These are phyloP conservation scores for Bursaphelenchus mucronatus DNA, from an alignment of 1,140 invertebrate genomes.

Conservation along the genomic window DNA sequence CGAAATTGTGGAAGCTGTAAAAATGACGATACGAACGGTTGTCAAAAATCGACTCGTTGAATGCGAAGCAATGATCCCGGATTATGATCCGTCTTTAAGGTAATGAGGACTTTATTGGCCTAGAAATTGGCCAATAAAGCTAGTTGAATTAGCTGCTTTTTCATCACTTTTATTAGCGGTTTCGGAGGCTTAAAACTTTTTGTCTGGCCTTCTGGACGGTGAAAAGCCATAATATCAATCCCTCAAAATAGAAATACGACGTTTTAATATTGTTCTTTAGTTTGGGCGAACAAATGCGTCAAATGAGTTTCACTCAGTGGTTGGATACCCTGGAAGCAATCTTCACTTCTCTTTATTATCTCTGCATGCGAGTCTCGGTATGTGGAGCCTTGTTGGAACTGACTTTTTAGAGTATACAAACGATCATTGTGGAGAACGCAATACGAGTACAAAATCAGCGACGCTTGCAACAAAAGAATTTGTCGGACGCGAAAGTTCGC, in stretches of 20 bases:
- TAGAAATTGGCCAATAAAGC: too few species aligned
- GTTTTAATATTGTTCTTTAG: constrained; percentile 63
- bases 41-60: constrained; percentile 48
- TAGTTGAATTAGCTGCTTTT: too few species aligned
- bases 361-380: constrained; percentile 69
- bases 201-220: constrained; percentile 6
- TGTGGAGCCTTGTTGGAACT: constrained; percentile 10
- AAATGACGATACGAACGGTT: constrained; percentile 54
- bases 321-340: constrained; percentile 73
- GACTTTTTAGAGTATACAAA: constrained; percentile 42
- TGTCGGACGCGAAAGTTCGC: background rate
- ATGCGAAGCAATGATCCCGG: constrained; percentile 41
- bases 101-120: background rate
- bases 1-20: constrained; percentile 55
- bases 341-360: constrained; percentile 69
- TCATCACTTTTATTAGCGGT: too few species aligned
- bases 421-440: constrained; percentile 37
- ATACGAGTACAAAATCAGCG: constrained; percentile 10
- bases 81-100: constrained; percentile 49
- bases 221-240: constrained; percentile 3
- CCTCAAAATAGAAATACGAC: constrained; percentile 3
- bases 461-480: constrained; percentile 4
- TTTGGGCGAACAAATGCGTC: constrained; percentile 70
- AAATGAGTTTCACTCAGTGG: constrained; percentile 73
- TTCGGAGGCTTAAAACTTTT: too few species aligned